Evolutionary conservation across 2,797 vertebrate species (phyloP), one percentile per base, ranked within the genome.

Genomic region (Microcaecilia unicolor): DNA sequence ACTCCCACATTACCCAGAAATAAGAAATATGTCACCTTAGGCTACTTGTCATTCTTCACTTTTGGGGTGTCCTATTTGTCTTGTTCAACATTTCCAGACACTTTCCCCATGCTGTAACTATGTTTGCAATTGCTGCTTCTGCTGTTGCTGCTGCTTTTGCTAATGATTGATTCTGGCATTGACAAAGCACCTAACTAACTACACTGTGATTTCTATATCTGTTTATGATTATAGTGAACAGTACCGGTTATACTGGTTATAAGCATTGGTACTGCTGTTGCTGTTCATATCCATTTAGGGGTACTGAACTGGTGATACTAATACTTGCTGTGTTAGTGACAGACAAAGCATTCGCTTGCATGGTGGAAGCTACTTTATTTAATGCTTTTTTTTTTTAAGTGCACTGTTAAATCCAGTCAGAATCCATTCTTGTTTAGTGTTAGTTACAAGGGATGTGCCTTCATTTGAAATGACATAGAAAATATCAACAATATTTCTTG

Each of bases 21-120:
- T n/a, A n/a, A n/a, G n/a, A n/a, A n/a, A n/a, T n/a, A n/a, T n/a
- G n/a, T n/a, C n/a, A n/a, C n/a, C n/a, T n/a, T n/a, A n/a, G n/a
- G n/a, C n/a, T n/a, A n/a, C n/a, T n/a, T n/a, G n/a, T n/a, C n/a
- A n/a, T n/a, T n/a, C n/a, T n/a, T n/a, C n/a, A n/a, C n/a, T n/a
- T n/a, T n/a, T n/a, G n/a, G n/a, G n/a, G n/a, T n/a, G n/a, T n/a
- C n/a, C n/a, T n/a, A n/a, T n/a, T n/a, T n/a, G n/a, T n/a, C n/a
- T n/a, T n/a, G n/a, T n/a, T n/a, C n/a, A n/a, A n/a, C n/a, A n/a
- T 3, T 34, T 22, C 28, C 2, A 18, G 9, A 22, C 19, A 24
- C 17, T 32, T 55, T 34, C 34, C 57, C 28, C 44, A 29, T 61
- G 49, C 61, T 74, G 34, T 43, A 36, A 4, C n/a, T 17, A 21